Conservation (phyloP, 2,888 invertebrate species). For the Parochlus steinenii region DNA sequence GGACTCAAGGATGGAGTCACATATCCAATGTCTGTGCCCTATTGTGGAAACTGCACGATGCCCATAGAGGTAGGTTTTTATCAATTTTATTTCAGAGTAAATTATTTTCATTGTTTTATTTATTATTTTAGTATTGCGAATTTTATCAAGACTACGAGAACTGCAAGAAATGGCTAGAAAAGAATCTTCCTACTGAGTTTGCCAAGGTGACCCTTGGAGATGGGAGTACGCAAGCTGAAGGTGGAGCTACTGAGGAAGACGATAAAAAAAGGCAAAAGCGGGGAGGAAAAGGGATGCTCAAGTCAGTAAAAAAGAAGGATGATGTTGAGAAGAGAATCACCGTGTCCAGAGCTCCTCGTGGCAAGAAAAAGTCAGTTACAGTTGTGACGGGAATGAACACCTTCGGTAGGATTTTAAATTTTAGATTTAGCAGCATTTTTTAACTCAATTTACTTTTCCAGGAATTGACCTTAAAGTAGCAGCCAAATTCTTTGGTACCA, state of each 20-base stretch:
- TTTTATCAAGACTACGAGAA: conserved; percentile 95
- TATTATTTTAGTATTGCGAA: conserved; percentile 70
- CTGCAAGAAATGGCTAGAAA: conserved; percentile 93
- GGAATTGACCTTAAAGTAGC: conserved; percentile 97
- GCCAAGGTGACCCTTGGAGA: conserved; percentile 48
- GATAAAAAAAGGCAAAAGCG: conserved; percentile 93
- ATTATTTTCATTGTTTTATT: conserved; percentile 13
- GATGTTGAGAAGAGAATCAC: conserved; percentile 74
- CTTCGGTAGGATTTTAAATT: conserved; percentile 47
- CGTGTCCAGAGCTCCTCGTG: conserved; percentile 79
- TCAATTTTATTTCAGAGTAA: conserved; percentile 17
- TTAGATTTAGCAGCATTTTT: background rate
- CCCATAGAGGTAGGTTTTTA: conserved; percentile 59
- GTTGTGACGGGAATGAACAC: conserved; percentile 90
- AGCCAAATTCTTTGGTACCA: conserved; percentile 92
- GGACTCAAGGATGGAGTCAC: conserved; percentile 54
- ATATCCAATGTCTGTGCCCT: conserved; percentile 71
- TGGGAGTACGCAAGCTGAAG: conserved; percentile 26
- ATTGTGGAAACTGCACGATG: conserved; percentile 89
- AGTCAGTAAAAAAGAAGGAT: conserved; percentile 78
- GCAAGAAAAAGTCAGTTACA: conserved; percentile 97
- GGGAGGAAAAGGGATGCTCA: conserved; percentile 91
- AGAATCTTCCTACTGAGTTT: conserved; percentile 84
- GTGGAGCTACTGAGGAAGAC: conserved; percentile 63
- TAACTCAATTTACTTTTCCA: conserved; percentile 28